phyloP scores from a whole-genome alignment of 2,888 invertebrate genomes.

The Archips crataeganus region DNA sequence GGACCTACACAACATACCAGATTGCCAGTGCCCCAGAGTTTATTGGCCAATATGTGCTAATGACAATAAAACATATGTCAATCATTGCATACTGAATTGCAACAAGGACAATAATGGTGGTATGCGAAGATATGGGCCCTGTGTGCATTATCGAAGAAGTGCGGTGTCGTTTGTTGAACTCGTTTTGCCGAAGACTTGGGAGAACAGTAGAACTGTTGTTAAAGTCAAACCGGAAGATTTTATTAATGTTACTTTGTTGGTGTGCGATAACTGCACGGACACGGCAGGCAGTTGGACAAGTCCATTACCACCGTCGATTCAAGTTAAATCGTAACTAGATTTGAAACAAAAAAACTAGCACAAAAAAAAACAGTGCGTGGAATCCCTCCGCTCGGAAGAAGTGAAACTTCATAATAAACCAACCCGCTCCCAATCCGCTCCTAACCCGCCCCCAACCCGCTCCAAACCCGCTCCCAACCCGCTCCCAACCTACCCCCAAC shows the following conservation, averaged over 20 bases:
- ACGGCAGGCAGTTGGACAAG: no score
- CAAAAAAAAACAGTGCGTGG: no score
- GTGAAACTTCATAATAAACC: no score
- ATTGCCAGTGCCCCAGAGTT: constrained; percentile 23
- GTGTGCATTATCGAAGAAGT: constrained; percentile 15
- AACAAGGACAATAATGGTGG: neutral
- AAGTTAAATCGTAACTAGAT: no score
- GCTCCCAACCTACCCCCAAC: no score
- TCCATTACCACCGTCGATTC: no score
- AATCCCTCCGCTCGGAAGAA: no score
- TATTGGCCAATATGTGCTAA: constrained; percentile 21
- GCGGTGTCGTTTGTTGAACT: neutral
- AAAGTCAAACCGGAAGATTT: constrained; percentile 12
- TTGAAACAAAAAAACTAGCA: no score
- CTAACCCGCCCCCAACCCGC: no score
- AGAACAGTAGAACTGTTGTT: neutral
- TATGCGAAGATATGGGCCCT: constrained; percentile 11
- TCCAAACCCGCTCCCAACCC: no score
- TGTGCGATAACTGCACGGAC: neutral
- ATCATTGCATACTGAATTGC: constrained; percentile 14
- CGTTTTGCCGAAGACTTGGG: constrained; percentile 11
- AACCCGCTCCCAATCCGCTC: no score
- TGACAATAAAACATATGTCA: constrained; percentile 1
- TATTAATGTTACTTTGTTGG: neutral
- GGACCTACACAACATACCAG: constrained; percentile 4